These are phyloP conservation scores for Polydrusus pterygomalis DNA, from an alignment of 2,888 invertebrate species.

Conservation along the genomic window DNA sequence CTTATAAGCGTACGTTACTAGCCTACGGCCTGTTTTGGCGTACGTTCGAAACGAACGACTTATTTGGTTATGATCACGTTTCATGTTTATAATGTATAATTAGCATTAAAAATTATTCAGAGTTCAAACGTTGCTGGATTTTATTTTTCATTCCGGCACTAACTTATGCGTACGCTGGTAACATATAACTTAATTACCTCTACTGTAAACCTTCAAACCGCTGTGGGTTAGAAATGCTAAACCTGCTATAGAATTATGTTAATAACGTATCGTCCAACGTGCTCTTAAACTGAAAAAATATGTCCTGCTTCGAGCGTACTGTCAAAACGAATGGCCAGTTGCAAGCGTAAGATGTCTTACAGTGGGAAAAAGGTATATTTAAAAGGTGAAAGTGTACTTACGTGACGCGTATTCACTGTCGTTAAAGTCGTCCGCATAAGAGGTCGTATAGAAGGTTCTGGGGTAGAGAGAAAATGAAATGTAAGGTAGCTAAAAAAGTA, in stretches of 20 bases:
- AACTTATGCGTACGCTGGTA: too few relatives aligned
- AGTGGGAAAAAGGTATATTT: neutral
- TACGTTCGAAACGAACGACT: neutral
- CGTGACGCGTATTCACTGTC: conserved; percentile 1
- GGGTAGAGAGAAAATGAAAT: neutral
- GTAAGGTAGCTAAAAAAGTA: neutral
- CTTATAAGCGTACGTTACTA: neutral
- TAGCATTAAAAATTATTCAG: too few relatives aligned
- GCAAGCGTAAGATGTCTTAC: neutral
- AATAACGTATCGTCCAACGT: too few relatives aligned
- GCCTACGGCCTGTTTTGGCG: neutral
- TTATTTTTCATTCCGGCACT: too few relatives aligned
- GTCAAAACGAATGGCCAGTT: too few relatives aligned
- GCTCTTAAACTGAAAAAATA: too few relatives aligned
- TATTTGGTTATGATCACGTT: too few relatives aligned
- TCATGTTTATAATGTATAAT: too few relatives aligned
- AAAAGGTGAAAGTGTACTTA: conserved; percentile 13
- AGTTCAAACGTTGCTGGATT: too few relatives aligned
- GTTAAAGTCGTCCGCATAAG: neutral
- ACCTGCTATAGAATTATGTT: neutral
- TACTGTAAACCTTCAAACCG: too few relatives aligned
- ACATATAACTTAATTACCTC: too few relatives aligned
- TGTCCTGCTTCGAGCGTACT: too few relatives aligned
- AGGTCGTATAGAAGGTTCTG: neutral
- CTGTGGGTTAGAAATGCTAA: neutral